Evolutionary conservation across 2,113 vertebrate genomes (phyloP), one percentile per base, ranked within the genome.

Genomic region (Tachuris rubrigastra): DNA sequence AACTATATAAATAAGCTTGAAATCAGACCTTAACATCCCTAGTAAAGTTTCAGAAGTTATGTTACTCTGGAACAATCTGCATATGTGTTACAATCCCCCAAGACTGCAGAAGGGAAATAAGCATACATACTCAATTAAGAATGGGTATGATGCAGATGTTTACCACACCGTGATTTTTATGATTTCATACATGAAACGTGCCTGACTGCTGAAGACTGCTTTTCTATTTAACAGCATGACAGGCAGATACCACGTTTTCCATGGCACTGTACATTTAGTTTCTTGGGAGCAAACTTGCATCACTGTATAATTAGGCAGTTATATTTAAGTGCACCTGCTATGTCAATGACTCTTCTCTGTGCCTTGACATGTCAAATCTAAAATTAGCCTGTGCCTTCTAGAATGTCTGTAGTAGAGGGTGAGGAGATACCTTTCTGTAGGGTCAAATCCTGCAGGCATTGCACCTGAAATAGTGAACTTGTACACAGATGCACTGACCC

Each of bases 291-390:
- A 94, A 93, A 87, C 93, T 95, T 95, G 62, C 72, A 94, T 96
- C 67, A 37, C 82, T 58, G 85, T 86, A 85, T 96, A 96, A 96
- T 96, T 96, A 96, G 91, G 76, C 44, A 94, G 84, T 91, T 96
- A 91, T 85, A 96, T 96, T 95, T 96, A 96, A 95, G 92, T 90
- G 82, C 89, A 96, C 89, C 95, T 96, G 94, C 93, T 95, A 68
- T 94, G 87, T 95, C 94, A 95, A 14, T 74, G 94, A 93, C 75
- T 95, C 85, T 89, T 96, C 82, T 95, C 71, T 0, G 1, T 94
- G 85, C 74, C 71, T 91, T 94, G 89, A 96, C 85, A 67, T 73
- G 75, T 95, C 82, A 90, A 88, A 88, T 91, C 72, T 87, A 67
- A 96, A 95, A 96, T 96, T 96, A 96, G 63, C 59, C 63, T 69